These are phyloP conservation scores for Endotricha flammealis DNA, from an alignment of 2,888 invertebrate species.

Conservation along the genomic window DNA sequence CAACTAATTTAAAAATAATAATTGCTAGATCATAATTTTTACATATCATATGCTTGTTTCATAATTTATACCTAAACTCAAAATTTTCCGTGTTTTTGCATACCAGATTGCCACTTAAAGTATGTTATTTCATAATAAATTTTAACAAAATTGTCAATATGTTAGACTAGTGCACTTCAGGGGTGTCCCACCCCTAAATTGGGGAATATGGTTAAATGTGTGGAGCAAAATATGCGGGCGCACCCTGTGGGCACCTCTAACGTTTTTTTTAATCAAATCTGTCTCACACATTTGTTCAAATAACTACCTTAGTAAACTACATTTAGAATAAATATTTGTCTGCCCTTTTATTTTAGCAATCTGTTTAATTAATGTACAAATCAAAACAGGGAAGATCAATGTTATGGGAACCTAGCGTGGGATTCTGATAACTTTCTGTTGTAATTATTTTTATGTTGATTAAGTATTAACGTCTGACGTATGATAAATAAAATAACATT, in stretches of 20 bases:
- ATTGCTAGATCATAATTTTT: too few species aligned
- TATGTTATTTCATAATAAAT: too few species aligned
- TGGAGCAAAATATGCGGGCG: slow-evolving; percentile 63
- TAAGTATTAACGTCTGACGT: slow-evolving; percentile 18
- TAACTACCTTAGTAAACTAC: neutral
- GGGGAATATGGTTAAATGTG: slow-evolving; percentile 32
- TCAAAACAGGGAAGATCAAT: slow-evolving; percentile 67
- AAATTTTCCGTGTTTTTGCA: too few species aligned
- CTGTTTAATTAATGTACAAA: slow-evolving; percentile 53
- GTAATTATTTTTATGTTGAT: slow-evolving; percentile 11
- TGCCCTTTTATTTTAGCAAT: slow-evolving; percentile 42
- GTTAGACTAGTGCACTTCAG: slow-evolving; percentile 25
- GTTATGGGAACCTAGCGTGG: slow-evolving; percentile 61
- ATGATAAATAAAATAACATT: too few species aligned
- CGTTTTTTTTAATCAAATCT: slow-evolving; percentile 35
- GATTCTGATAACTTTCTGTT: slow-evolving; percentile 39
- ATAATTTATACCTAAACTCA: too few species aligned
- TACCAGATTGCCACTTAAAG: too few species aligned
- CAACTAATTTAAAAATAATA: too few species aligned
- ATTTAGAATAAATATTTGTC: rapidly evolving
- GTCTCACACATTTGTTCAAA: neutral
- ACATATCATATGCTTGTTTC: too few species aligned
- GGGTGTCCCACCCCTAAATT: slow-evolving; percentile 47
- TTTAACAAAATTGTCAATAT: slow-evolving; percentile 36
- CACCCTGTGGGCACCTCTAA: slow-evolving; percentile 34